Percentiles rank a stretch among this genome's conserved stretches.
These are phyloP conservation scores for Poicephalus gulielmi DNA, from an alignment of 2,113 vertebrate species.

Conservation along the genomic window DNA sequence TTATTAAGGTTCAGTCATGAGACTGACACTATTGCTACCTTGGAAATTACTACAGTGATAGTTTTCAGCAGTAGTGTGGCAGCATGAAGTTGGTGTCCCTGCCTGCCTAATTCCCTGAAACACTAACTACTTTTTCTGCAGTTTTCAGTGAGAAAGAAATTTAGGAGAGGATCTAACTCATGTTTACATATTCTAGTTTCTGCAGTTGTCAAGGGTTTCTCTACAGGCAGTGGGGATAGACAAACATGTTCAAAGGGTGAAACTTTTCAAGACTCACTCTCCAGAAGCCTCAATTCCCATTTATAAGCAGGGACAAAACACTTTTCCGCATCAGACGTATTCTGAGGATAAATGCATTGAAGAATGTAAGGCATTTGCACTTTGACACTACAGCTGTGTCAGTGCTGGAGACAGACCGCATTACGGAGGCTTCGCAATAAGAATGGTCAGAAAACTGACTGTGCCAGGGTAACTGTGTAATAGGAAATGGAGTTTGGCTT, in stretches of 20 bases:
- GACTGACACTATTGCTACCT: neutral
- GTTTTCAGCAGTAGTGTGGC: neutral
- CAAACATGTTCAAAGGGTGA: neutral
- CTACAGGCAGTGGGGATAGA: neutral
- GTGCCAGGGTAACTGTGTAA: neutral
- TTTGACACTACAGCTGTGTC: slow-evolving; percentile 46
- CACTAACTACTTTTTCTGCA: neutral
- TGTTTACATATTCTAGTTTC: neutral
- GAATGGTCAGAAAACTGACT: neutral
- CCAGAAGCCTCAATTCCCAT: neutral
- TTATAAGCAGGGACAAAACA: neutral
- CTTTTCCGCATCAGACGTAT: neutral
- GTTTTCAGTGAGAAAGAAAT: neutral
- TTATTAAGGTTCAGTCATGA: neutral
- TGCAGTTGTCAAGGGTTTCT: neutral
- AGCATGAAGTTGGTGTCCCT: neutral
- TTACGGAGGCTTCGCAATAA: neutral
- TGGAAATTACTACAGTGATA: neutral
- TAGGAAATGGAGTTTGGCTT: neutral
- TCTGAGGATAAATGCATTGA: slow-evolving; percentile 2
- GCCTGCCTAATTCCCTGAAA: neutral
- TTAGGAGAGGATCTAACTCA: neutral
- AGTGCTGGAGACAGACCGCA: neutral
- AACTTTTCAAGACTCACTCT: neutral
- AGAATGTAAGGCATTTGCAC: slow-evolving; percentile 36